Evolutionary conservation across 2,113 vertebrate genomes (phyloP).

Genomic region (Tapirus terrestris): DNA sequence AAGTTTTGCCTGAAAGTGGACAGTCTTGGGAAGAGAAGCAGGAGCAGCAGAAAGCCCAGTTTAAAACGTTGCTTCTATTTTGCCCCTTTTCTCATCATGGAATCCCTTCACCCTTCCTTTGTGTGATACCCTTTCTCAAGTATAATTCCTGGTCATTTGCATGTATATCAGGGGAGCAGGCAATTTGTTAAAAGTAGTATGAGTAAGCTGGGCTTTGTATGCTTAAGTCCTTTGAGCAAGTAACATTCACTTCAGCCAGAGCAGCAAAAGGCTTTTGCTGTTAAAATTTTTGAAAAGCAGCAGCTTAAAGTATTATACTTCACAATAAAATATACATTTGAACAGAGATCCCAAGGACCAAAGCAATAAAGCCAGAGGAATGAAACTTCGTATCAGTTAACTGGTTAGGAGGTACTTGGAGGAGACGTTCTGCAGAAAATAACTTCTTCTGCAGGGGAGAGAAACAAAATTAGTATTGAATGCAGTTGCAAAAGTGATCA

Average conservation of each 20-base stretch:
- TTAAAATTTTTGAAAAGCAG: background rate
- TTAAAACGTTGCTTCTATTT: background rate
- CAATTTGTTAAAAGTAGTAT: background rate
- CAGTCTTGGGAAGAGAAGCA: background rate
- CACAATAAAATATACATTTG: background rate
- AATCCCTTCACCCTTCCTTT: background rate
- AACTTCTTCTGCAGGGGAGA: background rate
- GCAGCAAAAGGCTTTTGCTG: background rate
- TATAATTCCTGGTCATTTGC: background rate
- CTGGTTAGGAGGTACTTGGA: background rate
- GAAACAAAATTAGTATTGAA: background rate
- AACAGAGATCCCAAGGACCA: background rate
- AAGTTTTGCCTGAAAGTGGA: background rate
- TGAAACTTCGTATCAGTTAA: background rate
- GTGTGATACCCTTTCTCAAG: background rate
- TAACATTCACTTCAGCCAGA: background rate
- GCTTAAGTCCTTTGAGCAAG: background rate
- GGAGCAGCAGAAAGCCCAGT: fast-evolving
- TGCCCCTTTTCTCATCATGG: background rate
- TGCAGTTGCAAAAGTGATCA: background rate
- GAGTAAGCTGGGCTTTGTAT: background rate
- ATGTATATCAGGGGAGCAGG: background rate
- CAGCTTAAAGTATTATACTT: background rate
- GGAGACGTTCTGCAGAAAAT: background rate
- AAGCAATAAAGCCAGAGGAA: background rate